phyloP scores from a whole-genome alignment of 2,113 vertebrate species.

The Porphyrio hochstetteri region DNA sequence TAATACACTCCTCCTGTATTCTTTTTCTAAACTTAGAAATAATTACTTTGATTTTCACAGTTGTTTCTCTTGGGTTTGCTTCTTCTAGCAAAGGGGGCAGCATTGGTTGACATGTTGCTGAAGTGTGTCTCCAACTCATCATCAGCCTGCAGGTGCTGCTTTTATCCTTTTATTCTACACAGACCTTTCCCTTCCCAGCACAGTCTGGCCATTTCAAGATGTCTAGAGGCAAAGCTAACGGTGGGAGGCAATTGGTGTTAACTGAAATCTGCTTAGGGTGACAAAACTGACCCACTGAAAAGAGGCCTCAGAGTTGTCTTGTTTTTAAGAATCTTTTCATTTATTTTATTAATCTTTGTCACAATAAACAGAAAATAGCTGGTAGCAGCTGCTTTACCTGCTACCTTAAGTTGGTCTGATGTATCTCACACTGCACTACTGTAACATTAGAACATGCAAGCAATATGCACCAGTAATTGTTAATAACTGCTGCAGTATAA shows the following conservation, averaged over 20 bases:
- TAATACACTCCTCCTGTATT: background rate
- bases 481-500: background rate
- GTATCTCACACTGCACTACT: background rate
- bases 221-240: background rate
- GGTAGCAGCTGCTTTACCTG: background rate
- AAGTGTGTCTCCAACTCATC: background rate
- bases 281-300: background rate
- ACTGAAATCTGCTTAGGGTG: background rate
- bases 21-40: background rate
- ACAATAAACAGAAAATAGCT: background rate
- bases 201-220: background rate
- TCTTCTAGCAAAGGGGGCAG: background rate
- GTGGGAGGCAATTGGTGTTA: background rate
- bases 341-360: background rate
- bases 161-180: background rate
- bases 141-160: background rate
- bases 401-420: background rate
- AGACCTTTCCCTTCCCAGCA: background rate
- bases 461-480: fast-evolving
- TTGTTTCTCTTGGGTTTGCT: background rate
- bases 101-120: background rate
- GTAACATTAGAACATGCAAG: background rate
- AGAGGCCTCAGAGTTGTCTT: background rate
- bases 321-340: background rate
- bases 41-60: background rate